These are phyloP conservation scores for Biston betularia DNA, from an alignment of 2,888 invertebrate genomes.

Conservation along the genomic window DNA sequence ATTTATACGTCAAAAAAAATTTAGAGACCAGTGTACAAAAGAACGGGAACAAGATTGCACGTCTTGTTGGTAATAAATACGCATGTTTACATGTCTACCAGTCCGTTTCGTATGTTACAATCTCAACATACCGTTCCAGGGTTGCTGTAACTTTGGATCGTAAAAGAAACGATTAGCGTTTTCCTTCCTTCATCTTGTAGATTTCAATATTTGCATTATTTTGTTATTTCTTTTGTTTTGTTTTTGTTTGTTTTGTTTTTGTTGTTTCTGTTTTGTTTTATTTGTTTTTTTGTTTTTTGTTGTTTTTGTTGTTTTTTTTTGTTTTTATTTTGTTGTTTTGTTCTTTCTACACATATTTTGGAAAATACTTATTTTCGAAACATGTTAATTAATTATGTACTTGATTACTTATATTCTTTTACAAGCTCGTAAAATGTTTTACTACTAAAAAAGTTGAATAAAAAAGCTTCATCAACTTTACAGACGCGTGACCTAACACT, in stretches of 20 bases:
- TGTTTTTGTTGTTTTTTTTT: too few species aligned
- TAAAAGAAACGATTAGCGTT: constrained; percentile 3
- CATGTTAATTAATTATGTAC: too few species aligned
- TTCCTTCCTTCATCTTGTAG: not conserved
- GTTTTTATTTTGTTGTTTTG: too few species aligned
- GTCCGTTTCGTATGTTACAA: constrained; percentile 46
- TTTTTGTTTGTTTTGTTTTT: too few species aligned
- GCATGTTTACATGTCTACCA: constrained; percentile 57
- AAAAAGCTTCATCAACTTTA: too few species aligned
- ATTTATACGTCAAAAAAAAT: constrained; percentile 43
- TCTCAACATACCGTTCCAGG: constrained; percentile 23
- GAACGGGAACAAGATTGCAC: constrained; percentile 30
- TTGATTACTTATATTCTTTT: too few species aligned
- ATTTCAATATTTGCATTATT: not conserved
- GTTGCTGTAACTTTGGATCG: constrained; percentile 8
- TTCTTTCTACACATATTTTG: too few species aligned
- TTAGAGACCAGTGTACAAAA: constrained; percentile 34
- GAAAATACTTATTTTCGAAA: too few species aligned
- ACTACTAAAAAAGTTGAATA: too few species aligned
- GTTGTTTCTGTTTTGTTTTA: not conserved
- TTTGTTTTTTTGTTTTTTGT: not conserved
- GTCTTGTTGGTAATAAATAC: constrained; percentile 50
- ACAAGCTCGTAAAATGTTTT: too few species aligned
- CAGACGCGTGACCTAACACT: too few species aligned
- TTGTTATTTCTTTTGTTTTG: too few species aligned